Evolutionary conservation across 2,113 vertebrate genomes (phyloP).

Genomic region (Phyllostomus hastatus): DNA sequence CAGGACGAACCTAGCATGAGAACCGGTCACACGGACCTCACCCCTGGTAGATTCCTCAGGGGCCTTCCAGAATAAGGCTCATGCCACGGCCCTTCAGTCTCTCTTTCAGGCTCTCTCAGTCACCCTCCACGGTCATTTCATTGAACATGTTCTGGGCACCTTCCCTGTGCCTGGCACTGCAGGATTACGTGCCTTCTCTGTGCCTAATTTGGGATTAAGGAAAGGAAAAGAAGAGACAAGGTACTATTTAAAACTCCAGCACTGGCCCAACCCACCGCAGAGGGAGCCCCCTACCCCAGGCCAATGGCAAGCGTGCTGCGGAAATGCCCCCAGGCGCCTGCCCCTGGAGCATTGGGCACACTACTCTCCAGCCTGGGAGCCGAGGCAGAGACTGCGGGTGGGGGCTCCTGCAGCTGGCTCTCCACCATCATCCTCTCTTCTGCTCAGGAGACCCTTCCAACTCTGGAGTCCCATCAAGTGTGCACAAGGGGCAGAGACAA

Average conservation of each 20-base stretch:
- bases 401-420: background rate
- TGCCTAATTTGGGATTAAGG: background rate
- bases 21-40: background rate
- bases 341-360: background rate
- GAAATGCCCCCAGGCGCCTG: background rate
- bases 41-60: background rate
- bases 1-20: constrained; percentile 28
- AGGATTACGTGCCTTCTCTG: background rate
- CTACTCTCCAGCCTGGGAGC: no score
- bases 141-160: background rate
- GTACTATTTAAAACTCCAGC: background rate
- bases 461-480: background rate
- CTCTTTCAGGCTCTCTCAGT: background rate
- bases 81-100: background rate
- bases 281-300: background rate
- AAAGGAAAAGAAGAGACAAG: background rate
- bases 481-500: background rate
- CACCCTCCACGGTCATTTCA: background rate
- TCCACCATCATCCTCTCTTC: background rate
- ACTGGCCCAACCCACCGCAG: background rate
- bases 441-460: background rate
- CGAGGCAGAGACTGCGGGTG: background rate
- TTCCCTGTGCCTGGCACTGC: background rate
- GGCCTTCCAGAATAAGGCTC: background rate
- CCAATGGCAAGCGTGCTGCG: background rate